phyloP scores from a whole-genome alignment of 2,113 vertebrate species.

The Dromaius novaehollandiae region DNA sequence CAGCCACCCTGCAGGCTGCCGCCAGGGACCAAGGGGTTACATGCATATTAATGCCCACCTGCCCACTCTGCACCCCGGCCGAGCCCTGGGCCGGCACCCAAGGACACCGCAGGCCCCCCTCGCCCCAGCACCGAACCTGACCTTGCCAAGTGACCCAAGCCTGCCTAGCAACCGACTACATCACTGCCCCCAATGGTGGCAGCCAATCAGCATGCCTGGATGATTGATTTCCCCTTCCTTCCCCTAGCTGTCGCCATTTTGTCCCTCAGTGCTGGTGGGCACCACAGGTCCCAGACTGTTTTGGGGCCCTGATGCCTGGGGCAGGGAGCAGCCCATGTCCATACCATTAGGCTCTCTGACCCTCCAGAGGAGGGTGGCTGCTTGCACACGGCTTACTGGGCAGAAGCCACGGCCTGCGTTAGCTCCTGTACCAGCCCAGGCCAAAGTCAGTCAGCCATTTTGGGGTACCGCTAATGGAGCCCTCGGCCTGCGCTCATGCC shows the following conservation, averaged over 20 bases:
- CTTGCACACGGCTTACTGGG: no score
- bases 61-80: fast-evolving
- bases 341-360: not conserved
- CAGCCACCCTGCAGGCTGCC: no score
- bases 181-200: not conserved
- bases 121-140: not conserved
- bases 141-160: not conserved
- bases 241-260: not conserved
- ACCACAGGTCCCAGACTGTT: not conserved
- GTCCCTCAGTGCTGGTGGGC: not conserved
- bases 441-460: not conserved
- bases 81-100: fast-evolving
- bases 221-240: no score
- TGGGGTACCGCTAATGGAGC: fast-evolving
- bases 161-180: not conserved
- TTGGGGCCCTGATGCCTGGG: not conserved
- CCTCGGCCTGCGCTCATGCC: fast-evolving
- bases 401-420: fast-evolving
- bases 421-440: not conserved
- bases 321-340: fast-evolving
- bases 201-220: not conserved
- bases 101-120: not conserved
- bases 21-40: not conserved
- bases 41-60: fast-evolving
- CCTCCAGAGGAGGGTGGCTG: not conserved